A percentile compares a stretch with the other conserved stretches of the same genome.
Evolutionary conservation across 2,797 vertebrate species (phyloP).

Genomic region (Harpagifer antarcticus): DNA sequence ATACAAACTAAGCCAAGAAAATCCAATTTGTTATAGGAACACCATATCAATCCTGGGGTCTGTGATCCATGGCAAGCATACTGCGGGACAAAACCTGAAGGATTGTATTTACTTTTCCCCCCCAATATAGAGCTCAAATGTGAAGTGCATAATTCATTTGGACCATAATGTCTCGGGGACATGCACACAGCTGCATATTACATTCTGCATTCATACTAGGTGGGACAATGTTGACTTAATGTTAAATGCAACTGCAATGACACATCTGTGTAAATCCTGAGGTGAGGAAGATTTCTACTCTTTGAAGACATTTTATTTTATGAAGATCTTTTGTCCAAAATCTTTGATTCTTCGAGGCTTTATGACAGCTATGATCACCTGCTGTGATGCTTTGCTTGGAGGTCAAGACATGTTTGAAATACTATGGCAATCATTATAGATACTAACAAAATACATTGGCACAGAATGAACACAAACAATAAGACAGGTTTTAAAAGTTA

Average conservation of each 20-base stretch:
- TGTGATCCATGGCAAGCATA: constrained; percentile 61
- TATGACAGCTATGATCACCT: neutral
- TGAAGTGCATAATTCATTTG: constrained; percentile 45
- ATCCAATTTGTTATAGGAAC: constrained; percentile 75
- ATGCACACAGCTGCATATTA: constrained; percentile 1
- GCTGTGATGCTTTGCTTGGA: neutral
- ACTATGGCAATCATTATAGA: neutral
- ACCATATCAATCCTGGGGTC: constrained; percentile 63
- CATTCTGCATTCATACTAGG: constrained; percentile 3
- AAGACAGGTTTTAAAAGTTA: neutral
- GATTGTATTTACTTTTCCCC: constrained; percentile 32
- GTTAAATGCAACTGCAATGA: constrained; percentile 18
- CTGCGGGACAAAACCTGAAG: constrained; percentile 41
- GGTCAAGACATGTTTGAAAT: neutral
- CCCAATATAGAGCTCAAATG: constrained; percentile 25
- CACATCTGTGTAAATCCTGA: constrained; percentile 13
- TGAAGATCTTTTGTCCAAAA: neutral
- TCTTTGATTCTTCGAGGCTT: neutral
- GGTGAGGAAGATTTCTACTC: neutral
- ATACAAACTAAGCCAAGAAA: constrained; percentile 75
- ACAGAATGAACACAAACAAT: neutral
- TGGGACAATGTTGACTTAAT: neutral
- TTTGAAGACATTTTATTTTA: neutral
- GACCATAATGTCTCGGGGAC: constrained; percentile 17
- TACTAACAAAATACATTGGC: neutral